Evolutionary conservation across 2,113 vertebrate genomes (phyloP).

Genomic region (Eretmochelys imbricata): DNA sequence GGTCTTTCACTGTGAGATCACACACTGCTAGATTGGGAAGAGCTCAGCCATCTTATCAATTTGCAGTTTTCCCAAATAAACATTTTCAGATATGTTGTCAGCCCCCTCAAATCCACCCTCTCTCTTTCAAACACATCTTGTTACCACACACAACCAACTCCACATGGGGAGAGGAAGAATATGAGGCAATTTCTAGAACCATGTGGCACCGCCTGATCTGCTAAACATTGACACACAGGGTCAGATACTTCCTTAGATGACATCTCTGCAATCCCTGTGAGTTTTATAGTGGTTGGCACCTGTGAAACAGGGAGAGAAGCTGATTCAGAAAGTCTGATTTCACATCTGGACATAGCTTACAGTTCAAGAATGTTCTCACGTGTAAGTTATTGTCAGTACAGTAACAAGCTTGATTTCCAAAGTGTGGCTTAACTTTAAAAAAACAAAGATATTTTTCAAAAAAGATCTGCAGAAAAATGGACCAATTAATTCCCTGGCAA

Average conservation of each 20-base stretch:
- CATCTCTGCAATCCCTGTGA: not conserved
- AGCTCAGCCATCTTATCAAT: not conserved
- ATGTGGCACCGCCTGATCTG: not conserved
- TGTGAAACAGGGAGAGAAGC: not conserved
- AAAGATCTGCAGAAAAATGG: not conserved
- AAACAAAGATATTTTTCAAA: not conserved
- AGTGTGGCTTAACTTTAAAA: not conserved
- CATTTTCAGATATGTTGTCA: slow-evolving; percentile 22
- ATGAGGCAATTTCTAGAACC: not conserved
- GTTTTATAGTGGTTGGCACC: not conserved
- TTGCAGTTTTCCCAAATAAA: not conserved
- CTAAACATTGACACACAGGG: not conserved
- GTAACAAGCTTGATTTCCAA: not conserved
- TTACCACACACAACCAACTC: not conserved
- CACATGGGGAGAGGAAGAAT: not conserved
- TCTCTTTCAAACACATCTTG: not conserved
- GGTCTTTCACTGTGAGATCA: not conserved
- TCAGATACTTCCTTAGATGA: not conserved
- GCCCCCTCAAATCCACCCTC: not conserved
- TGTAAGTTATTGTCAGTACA: rapidly evolving
- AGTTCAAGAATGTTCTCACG: not conserved
- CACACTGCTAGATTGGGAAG: rapidly evolving
- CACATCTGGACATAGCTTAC: not conserved
- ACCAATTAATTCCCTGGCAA: not conserved
- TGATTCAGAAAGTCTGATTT: not conserved